Conservation (phyloP, 2,888 invertebrate species). For the Troilus luridus region DNA sequence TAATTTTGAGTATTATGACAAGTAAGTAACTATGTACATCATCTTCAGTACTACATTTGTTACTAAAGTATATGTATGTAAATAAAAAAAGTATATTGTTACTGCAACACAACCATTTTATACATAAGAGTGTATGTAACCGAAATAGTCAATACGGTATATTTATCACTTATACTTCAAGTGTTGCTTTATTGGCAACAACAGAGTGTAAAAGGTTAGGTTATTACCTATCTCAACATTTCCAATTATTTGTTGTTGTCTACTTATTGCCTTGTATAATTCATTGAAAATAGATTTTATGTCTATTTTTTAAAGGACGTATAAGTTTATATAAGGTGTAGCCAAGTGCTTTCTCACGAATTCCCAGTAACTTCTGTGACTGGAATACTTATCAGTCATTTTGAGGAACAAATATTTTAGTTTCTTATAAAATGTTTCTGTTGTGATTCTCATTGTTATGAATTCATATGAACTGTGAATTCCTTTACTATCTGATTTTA, state of each 20-base stretch:
- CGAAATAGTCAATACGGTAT: no score
- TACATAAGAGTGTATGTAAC: no score
- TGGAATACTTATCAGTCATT: no score
- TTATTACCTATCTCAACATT: not conserved
- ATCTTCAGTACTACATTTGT: no score
- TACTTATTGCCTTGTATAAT: not conserved
- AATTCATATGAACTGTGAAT: conserved; percentile 6
- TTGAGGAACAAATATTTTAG: not conserved
- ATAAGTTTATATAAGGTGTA: not conserved
- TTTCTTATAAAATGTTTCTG: not conserved
- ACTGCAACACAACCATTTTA: no score
- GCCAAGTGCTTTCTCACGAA: not conserved
- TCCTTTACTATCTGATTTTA: not conserved
- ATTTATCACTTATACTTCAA: no score
- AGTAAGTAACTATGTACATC: not conserved
- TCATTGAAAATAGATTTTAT: not conserved
- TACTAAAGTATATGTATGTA: no score
- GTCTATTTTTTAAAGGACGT: not conserved
- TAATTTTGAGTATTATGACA: not conserved
- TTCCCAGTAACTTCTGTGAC: not conserved
- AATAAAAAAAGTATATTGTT: no score
- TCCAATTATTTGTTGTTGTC: not conserved
- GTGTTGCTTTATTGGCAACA: no score
- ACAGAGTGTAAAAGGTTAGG: not conserved
- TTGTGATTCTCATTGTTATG: not conserved